Evolutionary conservation across 2,888 invertebrate species (phyloP).

Genomic region (Salpingus planirostris): DNA sequence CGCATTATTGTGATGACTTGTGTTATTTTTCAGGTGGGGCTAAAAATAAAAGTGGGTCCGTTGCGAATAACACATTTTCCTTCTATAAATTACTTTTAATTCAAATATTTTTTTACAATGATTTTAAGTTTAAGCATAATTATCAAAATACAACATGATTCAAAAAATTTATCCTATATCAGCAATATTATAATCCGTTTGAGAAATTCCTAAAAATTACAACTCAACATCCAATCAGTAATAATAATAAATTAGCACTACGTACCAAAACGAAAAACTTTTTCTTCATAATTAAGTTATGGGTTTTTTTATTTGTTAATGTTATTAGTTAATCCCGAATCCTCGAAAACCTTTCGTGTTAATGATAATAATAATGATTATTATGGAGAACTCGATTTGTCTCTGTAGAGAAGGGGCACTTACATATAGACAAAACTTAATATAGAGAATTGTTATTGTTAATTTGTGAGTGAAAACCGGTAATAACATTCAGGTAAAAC

Average conservation of each 20-base stretch:
- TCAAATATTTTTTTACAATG: constrained; percentile 13
- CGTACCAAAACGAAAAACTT: too few species aligned
- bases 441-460: too few species aligned
- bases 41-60: constrained; percentile 5
- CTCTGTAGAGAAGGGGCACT: too few species aligned
- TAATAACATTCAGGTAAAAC: constrained; percentile 14
- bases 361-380: constrained; percentile 5
- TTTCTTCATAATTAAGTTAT: too few species aligned
- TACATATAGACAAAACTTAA: too few species aligned
- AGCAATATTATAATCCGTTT: too few species aligned
- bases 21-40: constrained; percentile 9
- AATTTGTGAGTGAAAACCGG: too few species aligned
- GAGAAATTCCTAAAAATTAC: background rate
- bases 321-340: constrained; percentile 1
- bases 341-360: background rate
- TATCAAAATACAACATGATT: constrained; percentile 18
- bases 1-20: too few species aligned
- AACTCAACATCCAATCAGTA: too few species aligned
- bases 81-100: constrained; percentile 13
- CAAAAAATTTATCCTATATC: background rate
- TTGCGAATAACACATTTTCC: background rate
- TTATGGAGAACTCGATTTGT: too few species aligned
- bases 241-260: too few species aligned
- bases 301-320: background rate
- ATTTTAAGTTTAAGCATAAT: constrained; percentile 14